Evolutionary conservation across 2,888 invertebrate genomes (phyloP).

Genomic region (Monoplex corrugatus): DNA sequence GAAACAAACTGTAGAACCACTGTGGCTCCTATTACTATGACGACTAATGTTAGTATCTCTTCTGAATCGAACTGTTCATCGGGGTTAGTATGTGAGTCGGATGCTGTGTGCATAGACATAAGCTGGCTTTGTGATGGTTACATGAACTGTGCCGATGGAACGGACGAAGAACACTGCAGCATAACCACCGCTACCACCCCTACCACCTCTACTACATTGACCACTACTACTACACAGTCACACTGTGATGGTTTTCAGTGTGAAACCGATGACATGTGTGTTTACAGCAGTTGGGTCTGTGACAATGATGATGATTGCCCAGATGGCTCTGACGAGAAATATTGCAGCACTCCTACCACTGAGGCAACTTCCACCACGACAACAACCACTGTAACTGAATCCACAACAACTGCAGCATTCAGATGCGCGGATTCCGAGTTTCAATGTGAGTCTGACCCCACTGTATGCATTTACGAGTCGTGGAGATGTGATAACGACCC

Average conservation of each 20-base stretch:
- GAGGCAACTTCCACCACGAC: background rate
- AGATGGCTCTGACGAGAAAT: slow-evolving; percentile 88
- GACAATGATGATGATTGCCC: slow-evolving; percentile 93
- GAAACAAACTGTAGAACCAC: slow-evolving; percentile 45
- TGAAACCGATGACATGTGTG: slow-evolving; percentile 76
- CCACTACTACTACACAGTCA: background rate
- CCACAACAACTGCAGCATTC: background rate
- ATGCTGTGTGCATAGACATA: slow-evolving; percentile 86
- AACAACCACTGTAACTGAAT: background rate
- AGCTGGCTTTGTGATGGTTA: slow-evolving; percentile 95
- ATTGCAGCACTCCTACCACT: background rate
- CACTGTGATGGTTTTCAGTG: background rate
- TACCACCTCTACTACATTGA: background rate
- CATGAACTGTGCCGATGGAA: slow-evolving; percentile 90
- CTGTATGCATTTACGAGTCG: slow-evolving; percentile 65
- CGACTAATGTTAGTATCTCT: slow-evolving; percentile 56
- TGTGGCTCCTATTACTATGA: slow-evolving; percentile 51
- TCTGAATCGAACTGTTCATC: no score
- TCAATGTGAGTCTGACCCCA: background rate
- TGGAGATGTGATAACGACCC: slow-evolving; percentile 58
- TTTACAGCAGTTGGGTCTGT: slow-evolving; percentile 85
- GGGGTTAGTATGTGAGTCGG: slow-evolving; percentile 93
- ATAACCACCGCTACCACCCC: background rate
- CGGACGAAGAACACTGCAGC: slow-evolving; percentile 87
- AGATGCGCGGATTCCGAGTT: background rate